Percentiles rank a stretch among this genome's conserved stretches.
Conservation (phyloP, 2,888 invertebrate species). For the Thera obeliscata region DNA sequence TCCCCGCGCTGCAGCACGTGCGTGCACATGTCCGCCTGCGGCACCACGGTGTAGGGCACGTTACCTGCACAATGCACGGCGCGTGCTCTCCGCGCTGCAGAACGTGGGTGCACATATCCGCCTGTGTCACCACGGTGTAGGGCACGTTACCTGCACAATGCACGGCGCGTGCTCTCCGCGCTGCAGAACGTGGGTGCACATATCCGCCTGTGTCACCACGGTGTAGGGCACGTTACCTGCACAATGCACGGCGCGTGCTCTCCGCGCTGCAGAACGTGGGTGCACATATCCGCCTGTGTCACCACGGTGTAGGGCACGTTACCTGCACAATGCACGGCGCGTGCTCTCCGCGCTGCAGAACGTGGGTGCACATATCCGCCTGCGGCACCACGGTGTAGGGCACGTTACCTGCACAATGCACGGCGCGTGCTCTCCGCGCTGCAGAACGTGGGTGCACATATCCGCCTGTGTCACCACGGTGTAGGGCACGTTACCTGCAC, state of each 20-base stretch:
- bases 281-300: slow-evolving; percentile 93
- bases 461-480: slow-evolving; percentile 92
- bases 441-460: slow-evolving; percentile 92
- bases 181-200: too few species aligned
- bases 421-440: slow-evolving; percentile 80
- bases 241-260: slow-evolving; percentile 68
- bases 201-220: too few species aligned
- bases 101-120: slow-evolving; percentile 92
- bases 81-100: slow-evolving; percentile 86
- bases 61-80: slow-evolving; percentile 62
- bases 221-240: slow-evolving; percentile 45
- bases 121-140: slow-evolving; percentile 89
- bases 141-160: slow-evolving; percentile 25
- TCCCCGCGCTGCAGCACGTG: too few species aligned
- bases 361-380: too few species aligned
- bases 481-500: slow-evolving; percentile 54
- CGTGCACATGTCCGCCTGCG: too few species aligned
- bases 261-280: slow-evolving; percentile 89
- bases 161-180: too few species aligned
- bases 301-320: slow-evolving; percentile 83
- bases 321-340: too few species aligned
- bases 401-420: slow-evolving; percentile 60
- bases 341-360: too few species aligned
- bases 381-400: too few species aligned
- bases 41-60: too few species aligned